Conservation (phyloP, 2,113 vertebrate species). For the Melanotaenia duboulayi region DNA sequence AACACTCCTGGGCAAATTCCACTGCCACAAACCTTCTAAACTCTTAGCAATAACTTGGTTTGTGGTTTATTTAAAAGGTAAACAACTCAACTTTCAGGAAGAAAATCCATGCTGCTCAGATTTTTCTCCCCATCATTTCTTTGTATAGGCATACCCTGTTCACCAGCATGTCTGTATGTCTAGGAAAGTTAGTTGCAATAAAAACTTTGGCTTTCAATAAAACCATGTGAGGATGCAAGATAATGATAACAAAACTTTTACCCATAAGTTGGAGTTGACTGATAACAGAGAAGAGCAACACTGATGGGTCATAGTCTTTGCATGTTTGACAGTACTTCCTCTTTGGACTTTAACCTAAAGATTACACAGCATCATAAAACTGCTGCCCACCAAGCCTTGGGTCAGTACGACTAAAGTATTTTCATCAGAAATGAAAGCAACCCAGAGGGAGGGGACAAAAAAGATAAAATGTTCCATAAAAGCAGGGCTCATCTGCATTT, state of each 20-base stretch:
- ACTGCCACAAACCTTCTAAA: constrained; percentile 18
- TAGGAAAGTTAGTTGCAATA: not conserved
- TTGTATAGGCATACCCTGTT: not conserved
- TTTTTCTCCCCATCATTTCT: not conserved
- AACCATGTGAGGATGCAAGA: constrained; percentile 1
- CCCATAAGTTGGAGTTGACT: not conserved
- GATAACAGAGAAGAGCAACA: constrained; percentile 28
- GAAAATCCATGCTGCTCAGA: constrained; percentile 6
- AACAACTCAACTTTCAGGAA: constrained; percentile 7
- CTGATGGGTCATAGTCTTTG: constrained; percentile 44
- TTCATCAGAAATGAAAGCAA: constrained; percentile 4
- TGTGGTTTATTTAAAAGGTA: constrained; percentile 5
- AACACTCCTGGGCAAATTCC: constrained; percentile 13
- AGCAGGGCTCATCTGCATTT: not conserved
- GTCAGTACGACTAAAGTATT: not conserved
- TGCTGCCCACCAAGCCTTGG: not conserved
- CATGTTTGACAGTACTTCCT: constrained; percentile 5
- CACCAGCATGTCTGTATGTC: not conserved
- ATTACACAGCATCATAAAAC: constrained; percentile 15
- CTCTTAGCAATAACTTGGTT: constrained; percentile 1
- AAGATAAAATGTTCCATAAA: not conserved
- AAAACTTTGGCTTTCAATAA: constrained; percentile 12
- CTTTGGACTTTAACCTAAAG: constrained; percentile 52
- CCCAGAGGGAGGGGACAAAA: not conserved
- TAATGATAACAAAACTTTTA: constrained; percentile 12